A percentile compares a stretch with the other conserved stretches of the same genome.
These are phyloP conservation scores for Cyclargus thomasi DNA, from an alignment of 1,140 invertebrate species.

Conservation along the genomic window DNA sequence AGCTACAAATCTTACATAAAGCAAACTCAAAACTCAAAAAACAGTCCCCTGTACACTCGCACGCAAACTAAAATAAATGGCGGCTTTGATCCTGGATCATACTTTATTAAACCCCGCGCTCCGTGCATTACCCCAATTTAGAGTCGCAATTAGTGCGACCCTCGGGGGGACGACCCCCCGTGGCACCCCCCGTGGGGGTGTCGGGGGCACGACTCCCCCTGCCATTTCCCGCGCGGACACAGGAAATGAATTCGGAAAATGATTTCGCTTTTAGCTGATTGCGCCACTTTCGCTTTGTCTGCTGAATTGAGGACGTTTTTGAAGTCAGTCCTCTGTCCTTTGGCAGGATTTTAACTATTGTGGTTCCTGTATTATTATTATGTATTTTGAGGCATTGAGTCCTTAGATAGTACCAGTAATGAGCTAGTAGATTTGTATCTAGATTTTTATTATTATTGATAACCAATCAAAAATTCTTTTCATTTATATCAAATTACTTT, in stretches of 20 bases:
- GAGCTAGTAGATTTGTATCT: too few relatives aligned
- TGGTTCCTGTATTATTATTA: not conserved
- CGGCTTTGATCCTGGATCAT: constrained; percentile 56
- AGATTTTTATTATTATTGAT: too few relatives aligned
- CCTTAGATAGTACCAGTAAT: too few relatives aligned
- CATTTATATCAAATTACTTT: too few relatives aligned
- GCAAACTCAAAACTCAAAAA: constrained; percentile 2
- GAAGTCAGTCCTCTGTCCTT: not conserved
- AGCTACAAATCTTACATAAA: not conserved
- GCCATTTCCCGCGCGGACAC: constrained; percentile 51
- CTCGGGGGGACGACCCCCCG: constrained; percentile 39
- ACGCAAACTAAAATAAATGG: constrained; percentile 66
- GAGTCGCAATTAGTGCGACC: constrained; percentile 66
- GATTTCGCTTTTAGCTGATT: constrained; percentile 71
- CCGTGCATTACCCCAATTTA: constrained; percentile 71
- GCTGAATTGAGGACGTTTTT: not conserved
- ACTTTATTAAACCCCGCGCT: constrained; percentile 66
- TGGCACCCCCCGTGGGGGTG: constrained; percentile 28
- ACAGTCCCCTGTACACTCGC: not conserved
- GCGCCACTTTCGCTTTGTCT: constrained; percentile 29
- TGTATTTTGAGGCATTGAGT: too few relatives aligned
- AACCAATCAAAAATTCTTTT: too few relatives aligned
- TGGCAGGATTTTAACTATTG: not conserved
- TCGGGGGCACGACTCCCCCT: constrained; percentile 38
- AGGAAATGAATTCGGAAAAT: constrained; percentile 72